Base-by-base conservation (phyloP, 2,888 invertebrate genomes). In the Ormyrus pomaceus region DNA sequence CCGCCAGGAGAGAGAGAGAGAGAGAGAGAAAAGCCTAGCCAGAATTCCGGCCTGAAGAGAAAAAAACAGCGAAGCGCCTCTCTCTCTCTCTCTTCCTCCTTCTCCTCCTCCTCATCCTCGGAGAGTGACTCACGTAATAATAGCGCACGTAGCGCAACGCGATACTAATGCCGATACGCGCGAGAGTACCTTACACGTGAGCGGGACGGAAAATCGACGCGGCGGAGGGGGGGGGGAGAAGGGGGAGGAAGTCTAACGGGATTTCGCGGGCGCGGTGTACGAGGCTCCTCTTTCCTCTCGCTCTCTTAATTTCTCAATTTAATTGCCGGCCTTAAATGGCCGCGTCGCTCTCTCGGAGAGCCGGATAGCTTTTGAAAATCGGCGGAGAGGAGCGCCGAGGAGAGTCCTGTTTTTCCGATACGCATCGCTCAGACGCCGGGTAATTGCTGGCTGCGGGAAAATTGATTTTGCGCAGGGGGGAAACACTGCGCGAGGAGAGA, bases 81-180 rank as follows among this genome's bases (percentile, higher is more conserved):
- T 34, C 34, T 34, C 34, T 34, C 34, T 34, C 34, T 34, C 34
- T 34, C 45, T 7, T 48, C 19, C 48, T 70, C 11, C 10, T 58
- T 46, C 53, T n/a, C 45, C 50, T 50, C 19, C 73, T 65, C 65
- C 65, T 50, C 48, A 13, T 45, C 53, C 61, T 71, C 13, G 34
- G 48, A 19, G 48, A 62, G 61, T 78, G 78, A 78, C 68, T 78
- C 78, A 78, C 66, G 77, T 59, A 72, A 72, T 66, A 78, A 61
- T 50, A 58, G 70, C 68, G 19, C 19, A 58, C 70, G 70, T 48
- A 59, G 66, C 66, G 66, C 75, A 68, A 68, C 75, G 75, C 66
- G 66, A 66, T 75, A 68, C 75, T 50, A 51, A 61, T 58, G 48
- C 65, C 62, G 61, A 64, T 64, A 58, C 55, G 48, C 55, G 53